These are phyloP conservation scores for Pollenia amentaria DNA, from an alignment of 2,888 invertebrate species.

Conservation along the genomic window DNA sequence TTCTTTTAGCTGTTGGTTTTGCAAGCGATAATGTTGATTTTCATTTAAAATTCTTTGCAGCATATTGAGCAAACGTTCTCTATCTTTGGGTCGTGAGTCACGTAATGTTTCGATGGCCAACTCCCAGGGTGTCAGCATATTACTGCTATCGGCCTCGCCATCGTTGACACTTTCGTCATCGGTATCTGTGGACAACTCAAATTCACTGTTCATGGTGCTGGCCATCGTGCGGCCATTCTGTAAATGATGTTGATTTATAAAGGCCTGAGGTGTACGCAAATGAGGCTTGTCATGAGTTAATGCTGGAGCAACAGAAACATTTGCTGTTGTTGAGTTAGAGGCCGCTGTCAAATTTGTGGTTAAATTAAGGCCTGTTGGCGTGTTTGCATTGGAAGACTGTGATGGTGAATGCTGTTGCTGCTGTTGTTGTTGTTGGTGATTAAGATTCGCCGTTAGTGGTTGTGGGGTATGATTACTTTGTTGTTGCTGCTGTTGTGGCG, in stretches of 20 bases:
- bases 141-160: constrained; percentile 84
- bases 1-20: constrained; percentile 82
- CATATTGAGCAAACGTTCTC: constrained; percentile 83
- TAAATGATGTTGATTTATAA: constrained; percentile 71
- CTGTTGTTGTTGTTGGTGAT: constrained; percentile 75
- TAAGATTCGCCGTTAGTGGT: constrained; percentile 76
- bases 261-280: constrained; percentile 66
- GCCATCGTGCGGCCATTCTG: constrained; percentile 77
- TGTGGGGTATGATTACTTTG: constrained; percentile 74
- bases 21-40: constrained; percentile 82
- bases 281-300: constrained; percentile 76
- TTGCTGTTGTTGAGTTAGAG: constrained; percentile 68
- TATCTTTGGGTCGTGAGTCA: constrained; percentile 82
- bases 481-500: constrained; percentile 73
- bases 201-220: constrained; percentile 86
- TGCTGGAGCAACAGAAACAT: constrained; percentile 59
- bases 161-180: constrained; percentile 87
- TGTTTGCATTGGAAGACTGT: constrained; percentile 69
- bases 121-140: constrained; percentile 83
- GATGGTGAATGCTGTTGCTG: constrained; percentile 79
- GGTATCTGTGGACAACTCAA: constrained; percentile 90
- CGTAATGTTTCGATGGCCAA: constrained; percentile 83
- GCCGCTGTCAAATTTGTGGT: constrained; percentile 69
- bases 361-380: constrained; percentile 71
- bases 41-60: constrained; percentile 83